Percentiles rank a stretch among this genome's conserved stretches.
Conservation (phyloP, 2,113 vertebrate genomes). For the Dasyprocta punctata region DNA sequence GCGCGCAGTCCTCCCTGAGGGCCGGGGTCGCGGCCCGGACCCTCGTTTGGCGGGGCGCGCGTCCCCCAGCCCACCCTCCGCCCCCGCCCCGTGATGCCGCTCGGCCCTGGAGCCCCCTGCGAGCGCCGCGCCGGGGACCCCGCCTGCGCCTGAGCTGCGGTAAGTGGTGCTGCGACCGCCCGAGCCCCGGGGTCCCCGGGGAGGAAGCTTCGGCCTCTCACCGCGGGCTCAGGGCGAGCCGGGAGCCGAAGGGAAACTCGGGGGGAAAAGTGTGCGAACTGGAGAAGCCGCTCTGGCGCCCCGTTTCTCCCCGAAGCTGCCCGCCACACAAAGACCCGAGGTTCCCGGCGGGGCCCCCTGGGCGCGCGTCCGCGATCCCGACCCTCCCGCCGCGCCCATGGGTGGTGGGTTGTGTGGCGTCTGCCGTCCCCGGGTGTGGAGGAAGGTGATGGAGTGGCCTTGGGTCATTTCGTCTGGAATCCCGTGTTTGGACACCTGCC, state of each 20-base stretch:
- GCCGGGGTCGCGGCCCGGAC: conserved; percentile 2
- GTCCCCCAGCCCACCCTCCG: neutral
- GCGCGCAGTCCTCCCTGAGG: neutral
- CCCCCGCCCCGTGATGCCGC: neutral
- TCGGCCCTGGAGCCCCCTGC: neutral
- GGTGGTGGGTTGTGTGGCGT: neutral
- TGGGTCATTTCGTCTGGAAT: neutral
- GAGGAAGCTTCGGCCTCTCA: neutral
- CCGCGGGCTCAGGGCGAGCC: neutral
- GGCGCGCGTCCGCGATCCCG: neutral
- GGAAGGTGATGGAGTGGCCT: neutral
- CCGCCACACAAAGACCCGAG: neutral
- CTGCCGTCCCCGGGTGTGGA: neutral
- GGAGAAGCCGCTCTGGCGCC: neutral
- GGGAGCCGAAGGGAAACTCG: neutral
- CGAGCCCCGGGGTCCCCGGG: neutral
- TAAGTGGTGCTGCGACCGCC: conserved; percentile 39
- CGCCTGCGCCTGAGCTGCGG: conserved; percentile 68
- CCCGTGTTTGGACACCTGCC: neutral
- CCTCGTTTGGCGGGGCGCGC: neutral
- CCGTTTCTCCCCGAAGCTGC: neutral
- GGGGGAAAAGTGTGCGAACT: conserved; percentile 29
- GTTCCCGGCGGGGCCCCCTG: neutral
- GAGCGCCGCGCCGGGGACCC: conserved; percentile 17
- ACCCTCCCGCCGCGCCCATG: neutral